These are phyloP conservation scores for Cheilosia scutellata DNA, from an alignment of 2,888 invertebrate genomes.

Conservation along the genomic window DNA sequence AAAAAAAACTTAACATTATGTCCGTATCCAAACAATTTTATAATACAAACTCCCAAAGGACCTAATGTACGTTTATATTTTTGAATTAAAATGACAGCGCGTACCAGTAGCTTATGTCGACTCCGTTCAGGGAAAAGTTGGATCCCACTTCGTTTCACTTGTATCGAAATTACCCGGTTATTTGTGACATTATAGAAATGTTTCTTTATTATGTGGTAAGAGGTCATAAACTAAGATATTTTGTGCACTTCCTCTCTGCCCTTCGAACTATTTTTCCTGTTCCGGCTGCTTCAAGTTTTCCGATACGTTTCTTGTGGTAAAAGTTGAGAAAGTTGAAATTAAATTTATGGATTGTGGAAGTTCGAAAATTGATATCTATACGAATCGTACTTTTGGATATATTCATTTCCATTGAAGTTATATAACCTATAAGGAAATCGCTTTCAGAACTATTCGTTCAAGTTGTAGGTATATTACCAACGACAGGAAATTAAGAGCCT, in stretches of 20 bases:
- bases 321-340: conserved; percentile 65
- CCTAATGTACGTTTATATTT: too few relatives aligned
- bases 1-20: too few relatives aligned
- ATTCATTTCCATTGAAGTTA: conserved; percentile 39
- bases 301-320: conserved; percentile 47
- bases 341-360: conserved; percentile 72
- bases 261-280: neutral
- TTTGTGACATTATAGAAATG: conserved; percentile 55
- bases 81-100: too few relatives aligned
- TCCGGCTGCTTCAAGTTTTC: conserved; percentile 25
- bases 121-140: conserved; percentile 38
- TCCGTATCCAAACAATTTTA: too few relatives aligned
- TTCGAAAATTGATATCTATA: conserved; percentile 71
- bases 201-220: conserved; percentile 61
- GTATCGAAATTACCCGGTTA: conserved; percentile 65
- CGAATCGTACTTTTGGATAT: conserved; percentile 62
- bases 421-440: conserved; percentile 62
- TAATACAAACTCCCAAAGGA: too few relatives aligned
- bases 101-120: neutral
- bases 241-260: conserved; percentile 29
- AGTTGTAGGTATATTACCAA: conserved; percentile 12
- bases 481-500: conserved; percentile 56
- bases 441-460: conserved; percentile 55
- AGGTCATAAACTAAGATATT: conserved; percentile 55
- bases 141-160: conserved; percentile 43